Percentiles rank a stretch among this genome's conserved stretches.
Evolutionary conservation across 2,113 vertebrate genomes (phyloP).

Genomic region (Cyprinodon variegatus): DNA sequence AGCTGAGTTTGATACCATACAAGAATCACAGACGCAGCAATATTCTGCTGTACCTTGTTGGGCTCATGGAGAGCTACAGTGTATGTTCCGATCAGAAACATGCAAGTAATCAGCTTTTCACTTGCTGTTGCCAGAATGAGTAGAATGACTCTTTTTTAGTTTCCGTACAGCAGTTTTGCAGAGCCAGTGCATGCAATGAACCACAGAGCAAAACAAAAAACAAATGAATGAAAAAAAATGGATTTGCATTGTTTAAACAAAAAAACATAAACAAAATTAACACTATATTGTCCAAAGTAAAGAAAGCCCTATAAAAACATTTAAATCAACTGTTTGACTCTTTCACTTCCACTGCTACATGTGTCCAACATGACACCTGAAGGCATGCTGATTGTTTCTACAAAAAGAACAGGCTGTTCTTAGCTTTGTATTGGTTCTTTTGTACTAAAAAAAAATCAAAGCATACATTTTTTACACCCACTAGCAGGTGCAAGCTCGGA

Average conservation of each 20-base stretch:
- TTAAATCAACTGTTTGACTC: no score
- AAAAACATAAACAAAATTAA: no score
- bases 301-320: no score
- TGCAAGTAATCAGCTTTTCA: conserved; percentile 18
- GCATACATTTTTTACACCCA: neutral
- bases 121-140: conserved; percentile 9
- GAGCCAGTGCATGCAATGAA: neutral
- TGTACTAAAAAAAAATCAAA: neutral
- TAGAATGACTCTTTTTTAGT: neutral
- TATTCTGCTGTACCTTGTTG: conserved; percentile 12
- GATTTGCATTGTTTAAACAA: no score
- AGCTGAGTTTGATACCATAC: conserved; percentile 4
- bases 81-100: conserved; percentile 16
- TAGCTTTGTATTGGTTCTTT: neutral
- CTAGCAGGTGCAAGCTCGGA: no score
- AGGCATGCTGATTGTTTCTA: neutral
- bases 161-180: neutral
- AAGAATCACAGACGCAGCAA: conserved; percentile 9
- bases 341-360: no score
- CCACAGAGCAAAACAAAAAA: no score
- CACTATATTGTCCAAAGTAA: no score
- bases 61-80: conserved; percentile 11
- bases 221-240: no score
- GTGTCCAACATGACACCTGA: no score
- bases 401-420: neutral